A percentile compares a stretch with the other conserved stretches of the same genome.
phyloP scores from a whole-genome alignment of 23 tunicate species.

The Aplidium turbinatum region DNA sequence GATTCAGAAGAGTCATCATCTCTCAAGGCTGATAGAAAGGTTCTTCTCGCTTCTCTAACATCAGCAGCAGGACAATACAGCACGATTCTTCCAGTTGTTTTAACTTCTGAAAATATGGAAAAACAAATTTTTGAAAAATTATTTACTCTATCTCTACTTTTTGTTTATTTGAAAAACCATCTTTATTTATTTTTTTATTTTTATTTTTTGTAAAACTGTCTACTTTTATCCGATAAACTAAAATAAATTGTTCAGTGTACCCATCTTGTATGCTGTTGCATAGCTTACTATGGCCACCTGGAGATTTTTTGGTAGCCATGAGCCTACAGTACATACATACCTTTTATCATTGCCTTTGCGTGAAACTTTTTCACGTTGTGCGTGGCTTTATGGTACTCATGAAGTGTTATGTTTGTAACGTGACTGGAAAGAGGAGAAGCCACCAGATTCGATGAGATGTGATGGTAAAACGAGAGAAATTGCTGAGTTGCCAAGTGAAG shows the following conservation, averaged over 20 bases:
- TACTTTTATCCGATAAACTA: too few species aligned
- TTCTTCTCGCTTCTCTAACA: conserved; percentile 35
- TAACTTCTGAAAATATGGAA: conserved; percentile 36
- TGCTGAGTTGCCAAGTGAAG: conserved; percentile 39
- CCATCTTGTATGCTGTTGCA: too few species aligned
- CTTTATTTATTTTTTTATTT: too few species aligned
- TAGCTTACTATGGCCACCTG: too few species aligned
- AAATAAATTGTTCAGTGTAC: too few species aligned
- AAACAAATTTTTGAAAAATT: neutral
- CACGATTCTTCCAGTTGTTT: conserved; percentile 35
- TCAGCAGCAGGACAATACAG: conserved; percentile 48
- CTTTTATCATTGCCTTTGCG: conserved; percentile 69
- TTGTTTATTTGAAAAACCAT: too few species aligned
- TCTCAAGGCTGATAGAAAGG: conserved; percentile 53
- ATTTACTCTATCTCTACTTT: too few species aligned
- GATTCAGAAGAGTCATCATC: conserved; percentile 3
- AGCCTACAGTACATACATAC: too few species aligned
- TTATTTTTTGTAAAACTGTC: too few species aligned
- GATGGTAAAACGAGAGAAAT: conserved; percentile 54
- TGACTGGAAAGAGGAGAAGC: conserved; percentile 45
- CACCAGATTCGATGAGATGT: conserved; percentile 44
- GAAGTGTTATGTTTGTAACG: conserved; percentile 65
- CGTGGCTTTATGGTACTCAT: conserved; percentile 69
- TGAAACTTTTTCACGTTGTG: conserved; percentile 43
- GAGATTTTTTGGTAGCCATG: too few species aligned